Evolutionary conservation across 2,797 vertebrate species (phyloP).

Genomic region (Muscicapa comitata): DNA sequence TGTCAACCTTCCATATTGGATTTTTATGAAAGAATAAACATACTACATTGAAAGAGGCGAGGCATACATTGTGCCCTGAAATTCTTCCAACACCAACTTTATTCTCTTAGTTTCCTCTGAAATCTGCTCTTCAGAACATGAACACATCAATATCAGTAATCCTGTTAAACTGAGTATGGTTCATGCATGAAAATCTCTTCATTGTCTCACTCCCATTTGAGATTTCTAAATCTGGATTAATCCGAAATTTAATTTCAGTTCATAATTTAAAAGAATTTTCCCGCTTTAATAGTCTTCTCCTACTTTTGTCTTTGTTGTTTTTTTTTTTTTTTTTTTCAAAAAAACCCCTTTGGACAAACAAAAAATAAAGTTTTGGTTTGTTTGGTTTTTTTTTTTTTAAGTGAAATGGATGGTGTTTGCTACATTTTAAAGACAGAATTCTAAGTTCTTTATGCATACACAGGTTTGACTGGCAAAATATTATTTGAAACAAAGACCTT

Average conservation of each 20-base stretch:
- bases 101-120: background rate
- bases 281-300: background rate
- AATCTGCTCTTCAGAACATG: background rate
- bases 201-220: background rate
- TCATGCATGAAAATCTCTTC: background rate
- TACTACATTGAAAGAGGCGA: background rate
- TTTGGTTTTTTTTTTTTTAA: background rate
- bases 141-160: background rate
- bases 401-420: background rate
- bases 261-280: background rate
- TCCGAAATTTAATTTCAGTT: background rate
- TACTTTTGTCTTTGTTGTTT: background rate
- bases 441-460: background rate
- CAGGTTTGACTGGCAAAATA: background rate
- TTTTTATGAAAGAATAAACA: background rate
- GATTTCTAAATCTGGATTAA: slow-evolving; percentile 4
- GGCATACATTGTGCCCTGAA: background rate
- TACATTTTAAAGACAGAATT: background rate
- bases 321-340: too few relatives aligned
- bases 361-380: fast-evolving
- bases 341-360: background rate
- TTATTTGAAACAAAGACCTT: background rate
- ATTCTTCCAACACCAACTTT: background rate
- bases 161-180: background rate
- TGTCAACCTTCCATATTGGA: background rate